A percentile compares a stretch with the other conserved stretches of the same genome.
phyloP scores from a whole-genome alignment of 2,797 vertebrate species.

The Lepilemur septentrionalis region DNA sequence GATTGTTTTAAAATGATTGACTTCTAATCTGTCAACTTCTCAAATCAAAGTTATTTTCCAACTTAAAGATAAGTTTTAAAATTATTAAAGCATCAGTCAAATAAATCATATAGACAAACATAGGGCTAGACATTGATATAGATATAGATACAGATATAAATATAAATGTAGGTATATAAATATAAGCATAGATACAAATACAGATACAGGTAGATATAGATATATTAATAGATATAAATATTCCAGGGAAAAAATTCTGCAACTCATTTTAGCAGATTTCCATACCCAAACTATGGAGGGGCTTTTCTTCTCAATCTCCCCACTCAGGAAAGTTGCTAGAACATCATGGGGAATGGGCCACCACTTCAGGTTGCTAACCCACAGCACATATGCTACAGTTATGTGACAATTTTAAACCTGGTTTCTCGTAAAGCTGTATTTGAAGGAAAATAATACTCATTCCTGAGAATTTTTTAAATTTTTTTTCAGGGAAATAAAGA shows the following conservation, averaged over 20 bases:
- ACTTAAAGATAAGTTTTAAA: not conserved
- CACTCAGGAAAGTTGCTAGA: not conserved
- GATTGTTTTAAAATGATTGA: not conserved
- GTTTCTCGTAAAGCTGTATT: not conserved
- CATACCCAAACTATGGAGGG: not conserved
- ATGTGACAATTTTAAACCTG: not conserved
- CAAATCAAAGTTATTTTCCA: not conserved
- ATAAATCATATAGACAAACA: not conserved
- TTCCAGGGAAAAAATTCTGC: not conserved
- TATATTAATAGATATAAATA: not conserved
- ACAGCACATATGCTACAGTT: too few species aligned
- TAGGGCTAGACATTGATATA: not conserved
- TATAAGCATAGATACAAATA: not conserved
- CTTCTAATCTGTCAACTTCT: not conserved
- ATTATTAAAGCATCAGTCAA: not conserved
- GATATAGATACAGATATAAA: not conserved
- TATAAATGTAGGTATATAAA: not conserved
- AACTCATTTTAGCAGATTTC: not conserved
- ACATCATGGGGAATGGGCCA: fast-evolving
- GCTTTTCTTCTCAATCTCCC: not conserved
- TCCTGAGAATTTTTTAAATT: not conserved
- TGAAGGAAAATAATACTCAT: not conserved
- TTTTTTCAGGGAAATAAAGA: not conserved
- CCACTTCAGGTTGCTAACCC: not conserved
- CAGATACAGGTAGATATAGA: not conserved